Base-by-base conservation (phyloP, 2,888 invertebrate genomes). In the Phania funesta region DNA sequence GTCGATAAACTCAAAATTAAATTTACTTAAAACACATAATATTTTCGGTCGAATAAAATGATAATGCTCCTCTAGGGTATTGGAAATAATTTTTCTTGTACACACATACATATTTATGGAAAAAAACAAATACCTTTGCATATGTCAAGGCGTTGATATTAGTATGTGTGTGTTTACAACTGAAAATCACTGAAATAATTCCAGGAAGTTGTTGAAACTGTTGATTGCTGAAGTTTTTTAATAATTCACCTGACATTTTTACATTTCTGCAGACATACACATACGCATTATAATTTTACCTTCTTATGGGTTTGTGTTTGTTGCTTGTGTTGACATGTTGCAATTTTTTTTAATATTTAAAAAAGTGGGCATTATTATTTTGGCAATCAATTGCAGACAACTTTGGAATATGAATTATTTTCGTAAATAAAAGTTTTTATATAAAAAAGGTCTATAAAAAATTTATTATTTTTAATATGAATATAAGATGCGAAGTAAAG, bases 231-330 rank as follows among this genome's bases (percentile, higher is more conserved):
- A 75, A 65, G 48, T 80, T 80, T 70, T 80, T 80, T 80, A 75
- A 80, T 75, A 80, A 75, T 80, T 75, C 22, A 80, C 65, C 80
- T 80, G 80, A 75, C 70, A 75, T 75, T 70, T 70, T 13, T 70
- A 75, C 44, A 56, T 35, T 38, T 26, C 54, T 65, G 41, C 9
- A 5, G n/a, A 20, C 22, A 18, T 18, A 13, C 22, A 48, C 38
- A 46, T 35, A 44, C 16, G 32, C 11, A n/a, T 44, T 48, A 22
- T 8, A n/a, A 41, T 52, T 54, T 26, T 18, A 11, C 26, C 9
- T 48, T 48, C 22, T n/a, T 52, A 32, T 38, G 7, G n/a, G n/a
- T n/a, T 11, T 41, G 26, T 46, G 38, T 35, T 35, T 35, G 50
- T 24, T 56, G 71, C 29, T 38, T 50, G 29, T 70, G 70, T 48